Evolutionary conservation across 2,113 vertebrate species (phyloP).

Genomic region (Pseudopodoces humilis): DNA sequence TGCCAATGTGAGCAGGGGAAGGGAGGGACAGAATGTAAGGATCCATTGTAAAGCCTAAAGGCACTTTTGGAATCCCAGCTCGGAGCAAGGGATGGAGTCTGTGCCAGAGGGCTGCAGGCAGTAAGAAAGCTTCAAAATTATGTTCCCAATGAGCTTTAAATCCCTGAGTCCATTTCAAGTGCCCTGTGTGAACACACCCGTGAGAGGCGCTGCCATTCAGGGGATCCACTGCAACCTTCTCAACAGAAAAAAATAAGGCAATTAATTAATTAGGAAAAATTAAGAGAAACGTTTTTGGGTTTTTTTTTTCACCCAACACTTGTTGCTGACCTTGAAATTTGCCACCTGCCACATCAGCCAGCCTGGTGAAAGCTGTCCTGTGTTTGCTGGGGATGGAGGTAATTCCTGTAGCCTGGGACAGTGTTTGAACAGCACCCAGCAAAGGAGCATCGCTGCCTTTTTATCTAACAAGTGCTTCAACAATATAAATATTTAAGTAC

Average conservation of each 20-base stretch:
- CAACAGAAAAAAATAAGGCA: rapidly evolving
- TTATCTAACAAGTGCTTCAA: neutral
- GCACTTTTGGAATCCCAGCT: neutral
- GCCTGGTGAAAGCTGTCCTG: neutral
- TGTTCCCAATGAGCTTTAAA: neutral
- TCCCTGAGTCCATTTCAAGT: neutral
- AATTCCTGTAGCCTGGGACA: neutral
- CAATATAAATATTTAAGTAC: slow-evolving; percentile 62
- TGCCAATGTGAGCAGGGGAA: neutral
- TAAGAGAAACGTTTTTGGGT: neutral
- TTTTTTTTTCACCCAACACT: neutral
- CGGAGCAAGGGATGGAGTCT: rapidly evolving
- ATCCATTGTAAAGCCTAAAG: neutral
- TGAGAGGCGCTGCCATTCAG: rapidly evolving
- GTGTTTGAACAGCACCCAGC: neutral
- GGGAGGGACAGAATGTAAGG: neutral
- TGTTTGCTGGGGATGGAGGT: neutral
- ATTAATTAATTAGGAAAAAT: neutral
- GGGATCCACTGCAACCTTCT: neutral
- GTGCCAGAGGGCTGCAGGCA: neutral
- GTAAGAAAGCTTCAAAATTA: neutral
- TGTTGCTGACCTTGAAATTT: neutral
- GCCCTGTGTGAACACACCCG: rapidly evolving
- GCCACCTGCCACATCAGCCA: neutral
- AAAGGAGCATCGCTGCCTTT: neutral